These are phyloP conservation scores for Alethe castanea DNA, from an alignment of 2,113 vertebrate species.

Conservation along the genomic window DNA sequence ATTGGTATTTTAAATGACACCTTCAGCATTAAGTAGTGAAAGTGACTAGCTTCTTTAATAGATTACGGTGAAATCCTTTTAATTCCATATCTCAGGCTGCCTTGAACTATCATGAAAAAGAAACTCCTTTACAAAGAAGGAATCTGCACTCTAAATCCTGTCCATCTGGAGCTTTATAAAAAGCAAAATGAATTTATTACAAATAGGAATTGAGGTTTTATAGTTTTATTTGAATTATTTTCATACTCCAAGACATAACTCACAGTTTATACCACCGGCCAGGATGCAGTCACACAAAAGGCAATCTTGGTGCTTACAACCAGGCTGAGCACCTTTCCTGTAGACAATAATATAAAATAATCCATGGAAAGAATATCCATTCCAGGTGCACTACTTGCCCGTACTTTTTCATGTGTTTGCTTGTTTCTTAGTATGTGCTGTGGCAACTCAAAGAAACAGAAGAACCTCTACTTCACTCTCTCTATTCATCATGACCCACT, in stretches of 20 bases:
- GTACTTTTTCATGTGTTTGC: background rate
- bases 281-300: background rate
- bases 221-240: background rate
- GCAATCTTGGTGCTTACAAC: background rate
- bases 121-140: background rate
- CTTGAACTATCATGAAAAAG: background rate
- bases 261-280: background rate
- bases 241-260: background rate
- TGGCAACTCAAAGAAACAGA: background rate
- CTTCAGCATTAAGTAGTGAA: background rate
- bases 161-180: background rate
- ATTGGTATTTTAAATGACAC: background rate
- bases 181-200: background rate
- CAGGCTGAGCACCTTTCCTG: background rate
- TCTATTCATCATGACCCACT: background rate
- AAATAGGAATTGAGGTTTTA: background rate
- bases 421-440: background rate
- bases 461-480: background rate
- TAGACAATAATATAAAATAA: background rate
- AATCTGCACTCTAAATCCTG: background rate
- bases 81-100: background rate
- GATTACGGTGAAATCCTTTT: background rate
- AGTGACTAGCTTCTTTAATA: background rate
- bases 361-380: background rate
- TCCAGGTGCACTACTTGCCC: background rate